phyloP scores from a whole-genome alignment of 2,888 invertebrate genomes.

The Mesochorus sp. region DNA sequence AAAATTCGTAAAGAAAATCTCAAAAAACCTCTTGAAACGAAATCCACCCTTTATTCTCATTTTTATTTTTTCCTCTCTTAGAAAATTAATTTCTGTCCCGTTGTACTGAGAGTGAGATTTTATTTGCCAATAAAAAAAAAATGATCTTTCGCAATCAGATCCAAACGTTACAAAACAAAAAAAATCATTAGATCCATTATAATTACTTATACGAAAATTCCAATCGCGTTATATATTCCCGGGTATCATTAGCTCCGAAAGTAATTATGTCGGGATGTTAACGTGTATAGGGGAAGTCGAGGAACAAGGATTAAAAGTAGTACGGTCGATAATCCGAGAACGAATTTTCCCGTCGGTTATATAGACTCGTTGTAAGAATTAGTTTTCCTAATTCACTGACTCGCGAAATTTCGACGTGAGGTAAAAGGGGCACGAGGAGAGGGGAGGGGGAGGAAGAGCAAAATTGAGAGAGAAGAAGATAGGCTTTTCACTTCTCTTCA shows the following conservation, averaged over 20 bases:
- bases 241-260: neutral
- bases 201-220: too few relatives aligned
- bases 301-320: slow-evolving; percentile 44
- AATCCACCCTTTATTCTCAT: too few relatives aligned
- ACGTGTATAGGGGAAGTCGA: neutral
- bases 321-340: slow-evolving; percentile 29
- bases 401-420: slow-evolving; percentile 33
- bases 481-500: slow-evolving; percentile 10
- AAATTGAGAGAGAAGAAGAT: neutral
- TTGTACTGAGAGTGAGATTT: too few relatives aligned
- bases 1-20: too few relatives aligned
- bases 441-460: neutral
- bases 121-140: too few relatives aligned
- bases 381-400: slow-evolving; percentile 63
- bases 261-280: neutral
- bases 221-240: neutral
- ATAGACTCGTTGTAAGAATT: slow-evolving; percentile 60
- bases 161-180: too few relatives aligned
- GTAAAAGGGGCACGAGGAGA: neutral
- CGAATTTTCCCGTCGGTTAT: neutral
- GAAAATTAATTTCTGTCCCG: too few relatives aligned
- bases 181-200: too few relatives aligned
- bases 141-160: too few relatives aligned
- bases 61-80: too few relatives aligned
- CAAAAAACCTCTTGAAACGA: too few relatives aligned